These are phyloP conservation scores for Microcaecilia unicolor DNA, from an alignment of 2,797 vertebrate genomes.

Conservation along the genomic window DNA sequence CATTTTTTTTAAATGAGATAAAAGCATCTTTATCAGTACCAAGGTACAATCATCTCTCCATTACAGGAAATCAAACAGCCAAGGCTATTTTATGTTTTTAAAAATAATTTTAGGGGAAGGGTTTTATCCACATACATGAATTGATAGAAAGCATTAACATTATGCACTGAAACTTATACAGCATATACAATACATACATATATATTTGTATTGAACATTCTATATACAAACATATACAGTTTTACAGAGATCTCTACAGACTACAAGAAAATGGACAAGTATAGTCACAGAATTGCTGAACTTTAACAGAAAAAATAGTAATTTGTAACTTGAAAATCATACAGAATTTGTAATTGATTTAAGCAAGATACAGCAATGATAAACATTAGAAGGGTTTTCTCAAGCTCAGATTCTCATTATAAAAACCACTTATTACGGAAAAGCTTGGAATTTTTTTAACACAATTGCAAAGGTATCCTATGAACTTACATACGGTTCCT, in stretches of 20 bases:
- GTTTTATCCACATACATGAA: conserved; percentile 29
- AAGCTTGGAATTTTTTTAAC: too few species aligned
- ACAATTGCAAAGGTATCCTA: too few species aligned
- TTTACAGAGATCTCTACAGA: conserved; percentile 56
- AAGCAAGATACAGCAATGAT: conserved; percentile 48
- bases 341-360: conserved; percentile 46
- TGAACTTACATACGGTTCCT: too few species aligned
- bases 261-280: conserved; percentile 53
- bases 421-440: too few species aligned
- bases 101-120: conserved; percentile 52
- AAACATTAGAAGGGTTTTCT: too few species aligned
- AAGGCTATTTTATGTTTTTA: conserved; percentile 26
- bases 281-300: conserved; percentile 50
- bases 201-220: conserved; percentile 60
- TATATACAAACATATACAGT: conserved; percentile 69
- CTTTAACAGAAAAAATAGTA: conserved; percentile 52
- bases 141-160: conserved; percentile 50
- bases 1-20: background rate
- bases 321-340: conserved; percentile 49
- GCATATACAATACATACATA: conserved; percentile 67
- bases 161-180: conserved; percentile 66
- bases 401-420: too few species aligned
- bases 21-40: background rate
- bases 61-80: conserved; percentile 15
- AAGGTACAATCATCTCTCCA: conserved; percentile 9